Evolutionary conservation across 1,140 invertebrate genomes (phyloP), one percentile per base, ranked within the genome.

Genomic region (Euura lappo): DNA sequence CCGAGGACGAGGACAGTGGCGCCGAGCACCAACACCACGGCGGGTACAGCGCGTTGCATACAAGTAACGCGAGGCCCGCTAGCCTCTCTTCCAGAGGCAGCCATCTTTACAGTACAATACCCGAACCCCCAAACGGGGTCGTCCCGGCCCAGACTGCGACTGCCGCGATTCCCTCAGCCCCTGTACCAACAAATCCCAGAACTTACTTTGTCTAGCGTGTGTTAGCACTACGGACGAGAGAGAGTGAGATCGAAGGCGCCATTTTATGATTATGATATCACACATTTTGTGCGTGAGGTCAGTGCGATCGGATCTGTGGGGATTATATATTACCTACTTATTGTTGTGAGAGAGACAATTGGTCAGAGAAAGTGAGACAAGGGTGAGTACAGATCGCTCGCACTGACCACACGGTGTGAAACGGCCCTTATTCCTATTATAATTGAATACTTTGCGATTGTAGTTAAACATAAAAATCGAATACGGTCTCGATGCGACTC

Each of bases 1-100:
- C 90, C 66, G 90, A 90, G 78, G 90, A 91, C 79, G 90, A 91
- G 79, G 90, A 90, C 77, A 90, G 90, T 74, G 85, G 85, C 11
- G 85, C 89, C 79, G 82, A 90, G 80, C 88, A 89, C 79, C 86
- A 91, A 77, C 80, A 87, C 75, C 79, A 83, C 71, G 83, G 81
- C 65, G 82, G 83, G 45, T 88, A 85, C 77, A 86, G 82, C 75
- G 81, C 84, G 44, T 75, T 86, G 6, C 85, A 87, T 51, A 73
- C 69, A 28, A 81, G 84, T 65, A 85, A 78, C 73, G 80, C 79
- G 6, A 76, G 85, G 42, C 84, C 87, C 0, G 79, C 84, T 2
- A 88, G 88, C 72, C 84, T 89, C n/a, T 80, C 82, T 2, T 87
- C 85, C 8, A 83, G 84, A 70, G 83, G 83, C 71, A 86, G 85